Conservation (phyloP, 2,113 vertebrate genomes). For the Genyomyrus donnyi region DNA sequence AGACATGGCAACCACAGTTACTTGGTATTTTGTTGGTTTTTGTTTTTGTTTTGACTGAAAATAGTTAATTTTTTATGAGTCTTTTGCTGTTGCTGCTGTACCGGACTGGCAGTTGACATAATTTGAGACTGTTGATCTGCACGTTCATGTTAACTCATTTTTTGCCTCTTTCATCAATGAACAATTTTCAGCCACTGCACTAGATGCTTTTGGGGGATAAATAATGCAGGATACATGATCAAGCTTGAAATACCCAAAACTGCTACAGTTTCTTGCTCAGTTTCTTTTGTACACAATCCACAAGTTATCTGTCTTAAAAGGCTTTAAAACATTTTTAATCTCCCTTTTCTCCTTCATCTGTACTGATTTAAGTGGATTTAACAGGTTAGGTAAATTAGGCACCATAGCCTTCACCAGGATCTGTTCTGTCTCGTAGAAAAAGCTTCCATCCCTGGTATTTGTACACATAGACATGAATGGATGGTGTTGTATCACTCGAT, state of each 20-base stretch:
- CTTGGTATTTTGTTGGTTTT: background rate
- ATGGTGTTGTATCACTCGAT: background rate
- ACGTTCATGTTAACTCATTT: background rate
- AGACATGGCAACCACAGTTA: background rate
- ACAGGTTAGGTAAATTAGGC: background rate
- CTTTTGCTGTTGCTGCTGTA: background rate
- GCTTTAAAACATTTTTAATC: background rate
- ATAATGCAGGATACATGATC: background rate
- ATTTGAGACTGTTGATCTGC: background rate
- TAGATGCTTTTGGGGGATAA: background rate
- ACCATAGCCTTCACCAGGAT: background rate
- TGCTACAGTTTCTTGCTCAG: background rate
- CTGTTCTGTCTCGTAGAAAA: background rate
- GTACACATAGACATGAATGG: background rate
- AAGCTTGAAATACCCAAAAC: background rate
- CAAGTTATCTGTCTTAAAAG: background rate
- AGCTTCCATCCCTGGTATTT: background rate
- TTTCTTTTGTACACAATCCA: background rate
- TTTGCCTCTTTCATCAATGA: background rate
- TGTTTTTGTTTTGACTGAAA: background rate
- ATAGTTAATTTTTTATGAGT: background rate
- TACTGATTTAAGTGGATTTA: background rate
- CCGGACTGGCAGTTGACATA: background rate
- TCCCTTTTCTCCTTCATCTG: background rate
- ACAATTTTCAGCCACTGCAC: background rate